Percentiles rank a stretch among this genome's conserved stretches.
phyloP scores from a whole-genome alignment of 1,140 invertebrate species.

The Apis mellifera region Amel_HAv3.1 CM009933.2:6493001-6493500 shows the following conservation, averaged over 20 bases:
- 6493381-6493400: slow-evolving; percentile 17
- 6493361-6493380: slow-evolving; percentile 11
- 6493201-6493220: neutral
- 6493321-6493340: slow-evolving; percentile 26
- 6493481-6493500: neutral
- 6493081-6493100: too few species aligned
- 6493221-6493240: slow-evolving; percentile 4
- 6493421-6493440: too few species aligned
- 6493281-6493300: slow-evolving; percentile 14
- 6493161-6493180: neutral
- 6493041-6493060: too few species aligned
- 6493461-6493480: neutral
- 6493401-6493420: neutral
- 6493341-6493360: neutral
- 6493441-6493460: too few species aligned
- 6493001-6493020: too few species aligned
- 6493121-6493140: too few species aligned
- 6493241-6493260: slow-evolving; percentile 16
- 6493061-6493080: too few species aligned
- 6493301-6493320: neutral
- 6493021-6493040: too few species aligned
- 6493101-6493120: neutral
- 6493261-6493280: slow-evolving; percentile 9
- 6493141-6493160: too few species aligned
- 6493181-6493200: neutral